phyloP scores from a whole-genome alignment of 2,888 invertebrate genomes.

The Pogonocherus hispidulus region DNA sequence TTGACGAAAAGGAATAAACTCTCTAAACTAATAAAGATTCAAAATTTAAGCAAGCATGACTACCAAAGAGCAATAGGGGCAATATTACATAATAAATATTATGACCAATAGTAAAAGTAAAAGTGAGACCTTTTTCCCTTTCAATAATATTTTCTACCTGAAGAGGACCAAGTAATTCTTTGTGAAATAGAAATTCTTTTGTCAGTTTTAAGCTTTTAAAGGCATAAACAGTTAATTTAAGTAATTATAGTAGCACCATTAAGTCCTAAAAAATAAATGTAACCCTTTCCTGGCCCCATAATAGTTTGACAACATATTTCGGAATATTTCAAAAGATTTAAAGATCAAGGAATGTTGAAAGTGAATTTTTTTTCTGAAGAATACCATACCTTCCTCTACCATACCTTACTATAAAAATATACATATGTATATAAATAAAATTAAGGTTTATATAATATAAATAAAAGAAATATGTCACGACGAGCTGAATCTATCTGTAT shows the following conservation, averaged over 20 bases:
- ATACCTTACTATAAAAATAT: no score
- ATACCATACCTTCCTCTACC: neutral
- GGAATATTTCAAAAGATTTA: neutral
- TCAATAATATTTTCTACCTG: neutral
- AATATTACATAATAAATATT: neutral
- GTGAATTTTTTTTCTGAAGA: neutral
- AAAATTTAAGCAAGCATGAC: no score
- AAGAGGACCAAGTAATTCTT: neutral
- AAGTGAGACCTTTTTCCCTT: neutral
- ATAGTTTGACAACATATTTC: no score
- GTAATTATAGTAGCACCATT: neutral
- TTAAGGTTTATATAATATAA: no score
- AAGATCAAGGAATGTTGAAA: neutral
- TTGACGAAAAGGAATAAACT: neutral
- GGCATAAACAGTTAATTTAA: neutral
- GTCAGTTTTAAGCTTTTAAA: neutral
- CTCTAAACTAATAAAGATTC: neutral
- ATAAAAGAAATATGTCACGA: no score
- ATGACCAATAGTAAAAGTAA: neutral
- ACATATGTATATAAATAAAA: no score
- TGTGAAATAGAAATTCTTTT: neutral
- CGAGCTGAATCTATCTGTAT: no score
- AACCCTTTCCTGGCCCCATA: neutral
- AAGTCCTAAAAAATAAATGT: neutral
- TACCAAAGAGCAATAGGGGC: neutral